Conservation (phyloP, 2,797 vertebrate species). For the Dromococcyx pavoninus region DNA sequence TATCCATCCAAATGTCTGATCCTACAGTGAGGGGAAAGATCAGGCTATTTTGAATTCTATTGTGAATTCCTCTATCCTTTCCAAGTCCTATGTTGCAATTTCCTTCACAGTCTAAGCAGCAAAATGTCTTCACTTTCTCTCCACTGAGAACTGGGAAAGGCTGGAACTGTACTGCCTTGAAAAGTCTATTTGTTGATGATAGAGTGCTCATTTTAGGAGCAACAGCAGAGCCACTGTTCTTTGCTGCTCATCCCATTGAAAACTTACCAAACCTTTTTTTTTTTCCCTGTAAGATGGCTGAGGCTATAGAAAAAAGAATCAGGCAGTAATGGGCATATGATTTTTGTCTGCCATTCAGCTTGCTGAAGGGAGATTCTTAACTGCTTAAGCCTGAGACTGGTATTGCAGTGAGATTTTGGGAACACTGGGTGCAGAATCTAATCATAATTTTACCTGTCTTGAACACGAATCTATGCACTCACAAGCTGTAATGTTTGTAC, state of each 20-base stretch:
- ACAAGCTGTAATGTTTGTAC: not conserved
- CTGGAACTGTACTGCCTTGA: not conserved
- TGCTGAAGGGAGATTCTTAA: not conserved
- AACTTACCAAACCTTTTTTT: not conserved
- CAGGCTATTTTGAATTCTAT: not conserved
- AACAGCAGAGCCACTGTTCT: not conserved
- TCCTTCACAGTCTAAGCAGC: not conserved
- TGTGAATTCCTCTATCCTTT: constrained; percentile 21
- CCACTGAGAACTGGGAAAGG: not conserved
- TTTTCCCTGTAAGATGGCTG: not conserved
- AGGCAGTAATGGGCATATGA: not conserved
- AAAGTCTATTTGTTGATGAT: not conserved
- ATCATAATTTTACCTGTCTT: not conserved
- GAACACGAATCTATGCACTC: not conserved
- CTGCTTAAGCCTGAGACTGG: not conserved
- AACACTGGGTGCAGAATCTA: not conserved
- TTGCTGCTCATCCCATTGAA: not conserved
- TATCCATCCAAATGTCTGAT: not conserved
- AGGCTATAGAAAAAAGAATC: not conserved
- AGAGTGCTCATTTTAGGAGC: not conserved
- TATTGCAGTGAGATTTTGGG: not conserved
- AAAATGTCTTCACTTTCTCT: not conserved
- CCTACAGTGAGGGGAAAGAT: not conserved
- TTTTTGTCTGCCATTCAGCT: not conserved
- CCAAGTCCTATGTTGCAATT: constrained; percentile 21